A percentile compares a stretch with the other conserved stretches of the same genome.
Evolutionary conservation across 2,797 vertebrate genomes (phyloP).

Genomic region (Echiichthys vipera): DNA sequence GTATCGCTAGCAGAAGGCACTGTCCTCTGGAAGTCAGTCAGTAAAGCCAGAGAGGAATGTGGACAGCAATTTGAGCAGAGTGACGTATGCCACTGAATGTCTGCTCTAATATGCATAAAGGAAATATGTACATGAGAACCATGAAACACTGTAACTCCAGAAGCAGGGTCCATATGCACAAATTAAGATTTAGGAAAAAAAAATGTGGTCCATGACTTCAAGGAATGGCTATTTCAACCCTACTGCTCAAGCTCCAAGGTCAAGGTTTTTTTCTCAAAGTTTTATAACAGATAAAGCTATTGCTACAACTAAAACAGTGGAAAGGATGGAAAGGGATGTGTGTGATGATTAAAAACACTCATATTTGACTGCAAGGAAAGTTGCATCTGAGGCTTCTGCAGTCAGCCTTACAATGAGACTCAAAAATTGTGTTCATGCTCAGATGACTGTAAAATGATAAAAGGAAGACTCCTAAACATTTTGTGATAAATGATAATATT

Average conservation of each 20-base stretch:
- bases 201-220: background rate
- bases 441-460: constrained; percentile 33
- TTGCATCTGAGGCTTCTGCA: constrained; percentile 31
- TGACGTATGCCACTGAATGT: constrained; percentile 30
- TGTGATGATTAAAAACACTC: constrained; percentile 30
- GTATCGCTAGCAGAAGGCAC: constrained; percentile 46
- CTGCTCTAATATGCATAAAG: constrained; percentile 21
- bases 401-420: constrained; percentile 28
- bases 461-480: background rate
- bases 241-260: background rate
- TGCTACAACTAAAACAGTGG: background rate
- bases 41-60: constrained; percentile 34
- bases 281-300: constrained; percentile 15
- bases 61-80: constrained; percentile 32
- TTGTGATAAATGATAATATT: too few species aligned
- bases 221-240: constrained; percentile 2
- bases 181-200: constrained; percentile 3
- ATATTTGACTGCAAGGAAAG: constrained; percentile 22
- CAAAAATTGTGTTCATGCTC: constrained; percentile 22
- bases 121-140: constrained; percentile 22
- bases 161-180: constrained; percentile 16
- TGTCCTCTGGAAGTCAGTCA: constrained; percentile 42
- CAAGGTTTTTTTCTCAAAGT: constrained; percentile 11
- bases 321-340: constrained; percentile 14
- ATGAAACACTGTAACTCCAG: constrained; percentile 23